These are phyloP conservation scores for Brachynemurus nebulosus DNA, from an alignment of 2,888 invertebrate species.

Conservation along the genomic window DNA sequence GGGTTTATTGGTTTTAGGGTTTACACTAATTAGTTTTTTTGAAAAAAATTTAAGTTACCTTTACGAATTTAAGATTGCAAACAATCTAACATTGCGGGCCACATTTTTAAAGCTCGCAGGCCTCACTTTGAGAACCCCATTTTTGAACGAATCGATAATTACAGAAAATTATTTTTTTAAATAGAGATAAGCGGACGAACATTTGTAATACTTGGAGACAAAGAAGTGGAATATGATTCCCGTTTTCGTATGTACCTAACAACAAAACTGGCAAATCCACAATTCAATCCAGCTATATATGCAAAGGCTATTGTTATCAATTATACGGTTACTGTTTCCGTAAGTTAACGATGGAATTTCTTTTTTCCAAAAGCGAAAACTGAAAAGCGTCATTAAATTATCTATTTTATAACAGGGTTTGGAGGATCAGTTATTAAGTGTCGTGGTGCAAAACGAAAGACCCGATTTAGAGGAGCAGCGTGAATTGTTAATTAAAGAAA, in stretches of 20 bases:
- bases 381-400: not conserved
- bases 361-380: not conserved
- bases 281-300: conserved; percentile 73
- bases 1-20: no score
- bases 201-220: conserved; percentile 77
- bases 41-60: no score
- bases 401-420: conserved; percentile 43
- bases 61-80: no score
- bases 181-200: no score
- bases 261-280: conserved; percentile 79
- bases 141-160: no score
- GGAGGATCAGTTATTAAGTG: conserved; percentile 81
- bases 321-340: conserved; percentile 75
- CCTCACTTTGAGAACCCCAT: no score
- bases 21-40: no score
- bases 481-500: conserved; percentile 68
- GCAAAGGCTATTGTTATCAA: conserved; percentile 83
- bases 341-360: conserved; percentile 29
- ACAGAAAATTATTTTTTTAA: no score
- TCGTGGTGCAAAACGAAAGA: conserved; percentile 76
- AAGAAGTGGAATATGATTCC: conserved; percentile 80
- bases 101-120: no score
- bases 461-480: conserved; percentile 80
- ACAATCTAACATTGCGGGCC: no score
- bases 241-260: conserved; percentile 81